Evolutionary conservation across 2,113 vertebrate genomes (phyloP), one percentile per base, ranked within the genome.

Genomic region (Protobothrops flavoviridis): DNA sequence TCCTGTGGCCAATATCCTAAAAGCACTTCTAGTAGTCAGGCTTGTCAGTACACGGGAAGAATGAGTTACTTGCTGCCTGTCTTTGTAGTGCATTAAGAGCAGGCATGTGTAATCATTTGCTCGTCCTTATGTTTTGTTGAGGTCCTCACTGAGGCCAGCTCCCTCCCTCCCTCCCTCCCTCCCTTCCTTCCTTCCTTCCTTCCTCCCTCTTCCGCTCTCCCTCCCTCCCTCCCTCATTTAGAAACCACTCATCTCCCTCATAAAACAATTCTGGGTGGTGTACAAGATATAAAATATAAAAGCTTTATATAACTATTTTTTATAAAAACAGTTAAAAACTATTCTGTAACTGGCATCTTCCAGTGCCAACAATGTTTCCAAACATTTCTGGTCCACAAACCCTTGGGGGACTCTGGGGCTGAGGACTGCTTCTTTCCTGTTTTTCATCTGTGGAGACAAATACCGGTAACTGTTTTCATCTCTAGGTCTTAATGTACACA

Each of bases 401-500:
- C 5, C 69, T 81, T 81, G 69, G 33, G 33, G n/a, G 74, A 20
- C 17, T 81, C 17, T 21, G 69, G n/a, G 15, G n/a, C n/a, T 13
- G 4, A 53, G 50, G 26, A 0, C 6, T 11, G 39, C n/a, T 57
- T 9, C 39, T 57, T 23, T 92, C 29, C 20, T 88, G n/a, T 11
- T 13, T 26, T 53, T 53, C 43, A 3, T 21, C n/a, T 69, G 6
- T 53, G 48, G 21, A 57, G 43, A 1, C 33, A 23, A 8, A 9
- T 10, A n/a, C n/a, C n/a, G n/a, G n/a, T n/a, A 53, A 15, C 21
- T 29, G 2, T 0, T 12, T 4, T 0, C 20, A 5, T 4, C 85
- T 20, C 0, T 97, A 99, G 99, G 98, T 81, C 97, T 99, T 87
- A 99, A 99, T 0, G 98, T 99, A 45, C 96, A 99, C 97, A 99